Percentiles rank a stretch among this genome's conserved stretches.
Conservation (phyloP, 2,113 vertebrate species). For the Sinocyclocheilus anshuiensis region DNA sequence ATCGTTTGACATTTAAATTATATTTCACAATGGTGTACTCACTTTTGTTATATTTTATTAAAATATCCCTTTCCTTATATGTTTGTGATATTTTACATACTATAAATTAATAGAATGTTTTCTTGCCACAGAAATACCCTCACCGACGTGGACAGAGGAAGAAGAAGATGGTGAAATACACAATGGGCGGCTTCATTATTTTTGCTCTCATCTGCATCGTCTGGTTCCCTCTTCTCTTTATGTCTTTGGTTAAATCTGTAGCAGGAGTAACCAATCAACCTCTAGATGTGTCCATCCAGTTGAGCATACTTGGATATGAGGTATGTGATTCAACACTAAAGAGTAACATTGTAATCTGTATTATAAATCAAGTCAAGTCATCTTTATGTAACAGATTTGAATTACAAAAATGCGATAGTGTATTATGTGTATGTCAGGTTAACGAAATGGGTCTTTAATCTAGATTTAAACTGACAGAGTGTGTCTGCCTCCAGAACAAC, state of each 20-base stretch:
- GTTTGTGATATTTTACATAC: not conserved
- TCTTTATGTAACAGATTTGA: no score
- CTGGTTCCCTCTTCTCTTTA: constrained; percentile 80
- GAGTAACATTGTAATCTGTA: not conserved
- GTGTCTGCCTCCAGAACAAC: no score
- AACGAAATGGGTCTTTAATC: no score
- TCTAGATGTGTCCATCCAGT: constrained; percentile 73
- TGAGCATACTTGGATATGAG: constrained; percentile 75
- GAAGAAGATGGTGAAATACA: constrained; percentile 76
- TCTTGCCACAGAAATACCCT: constrained; percentile 75
- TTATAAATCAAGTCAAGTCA: no score
- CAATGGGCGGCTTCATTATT: constrained; percentile 74
- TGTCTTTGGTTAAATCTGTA: constrained; percentile 75
- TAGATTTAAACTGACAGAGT: no score
- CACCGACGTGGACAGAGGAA: constrained; percentile 77
- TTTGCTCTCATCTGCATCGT: constrained; percentile 70
- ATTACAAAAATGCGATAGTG: no score
- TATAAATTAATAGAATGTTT: not conserved
- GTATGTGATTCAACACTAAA: constrained; percentile 44
- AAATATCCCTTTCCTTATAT: not conserved
- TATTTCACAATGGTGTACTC: not conserved
- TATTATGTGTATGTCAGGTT: no score
- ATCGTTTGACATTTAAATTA: not conserved
- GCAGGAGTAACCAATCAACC: constrained; percentile 76
- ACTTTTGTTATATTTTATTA: not conserved